Evolutionary conservation across 2,113 vertebrate genomes (phyloP), one percentile per base, ranked within the genome.

Genomic region (Plotosus lineatus): DNA sequence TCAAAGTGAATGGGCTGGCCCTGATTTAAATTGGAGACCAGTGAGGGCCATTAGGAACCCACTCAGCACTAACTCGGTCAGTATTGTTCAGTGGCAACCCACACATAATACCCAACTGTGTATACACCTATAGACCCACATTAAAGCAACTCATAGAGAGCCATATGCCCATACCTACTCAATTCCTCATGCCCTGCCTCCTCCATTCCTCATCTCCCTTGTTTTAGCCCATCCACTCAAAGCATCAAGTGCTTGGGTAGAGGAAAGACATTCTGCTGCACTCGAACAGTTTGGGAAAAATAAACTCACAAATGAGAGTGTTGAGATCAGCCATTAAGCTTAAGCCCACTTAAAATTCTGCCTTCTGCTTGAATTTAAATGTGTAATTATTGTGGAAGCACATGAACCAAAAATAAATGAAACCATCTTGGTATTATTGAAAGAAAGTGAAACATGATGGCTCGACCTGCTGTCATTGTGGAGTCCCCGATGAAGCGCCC

Each of bases 231-330:
- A 68, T 63, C 46, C 48, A 79, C 63, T 66, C 38, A 80, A 69
- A 58, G 51, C 50, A 26, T 60, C 44, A 19, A 75, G 23, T 56
- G 60, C 48, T 42, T 78, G 79, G 68, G 61, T 80, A 63, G 63
- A 79, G 61, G 26, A 15, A 38, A 56, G 2, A 40, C 73, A 31
- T 61, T 72, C 75, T 84, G 58, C 21, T 69, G 51, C 51, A 60
- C 60, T 81, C 3, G 31, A 84, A 77, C 56, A 77, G 36, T 81
- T 60, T 73, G 46, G 42, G 66, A 38, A 74, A 84, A 73, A 74
- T 55, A 78, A 73, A 11, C 65, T 61, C 23, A 8, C 58, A 84
- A 81, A 84, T 74, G 83, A 74, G 69, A 42, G 50, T 56, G 19
- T 60, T 66, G 60, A 79, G 77, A 65, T 73, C 78, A 36, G 56